Conservation (phyloP, 2,888 invertebrate species). For the Drosophila greeni region DNA sequence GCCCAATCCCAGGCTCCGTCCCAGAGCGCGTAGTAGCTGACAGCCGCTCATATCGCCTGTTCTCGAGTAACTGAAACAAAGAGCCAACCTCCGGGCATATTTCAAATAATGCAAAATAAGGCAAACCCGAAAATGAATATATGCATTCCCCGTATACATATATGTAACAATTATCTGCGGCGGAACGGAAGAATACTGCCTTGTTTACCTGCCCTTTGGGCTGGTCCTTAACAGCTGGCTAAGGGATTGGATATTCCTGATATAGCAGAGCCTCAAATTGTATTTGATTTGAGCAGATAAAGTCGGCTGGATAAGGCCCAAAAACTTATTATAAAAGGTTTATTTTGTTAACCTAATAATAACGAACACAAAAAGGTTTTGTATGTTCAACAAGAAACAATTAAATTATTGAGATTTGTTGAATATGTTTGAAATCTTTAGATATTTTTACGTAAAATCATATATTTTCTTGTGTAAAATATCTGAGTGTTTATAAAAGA, state of each 20-base stretch:
- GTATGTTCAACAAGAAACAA: no score
- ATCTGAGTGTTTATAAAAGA: no score
- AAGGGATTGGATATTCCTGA: not conserved
- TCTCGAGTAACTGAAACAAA: constrained; percentile 52
- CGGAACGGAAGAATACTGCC: constrained; percentile 19
- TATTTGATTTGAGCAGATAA: no score
- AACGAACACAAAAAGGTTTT: no score
- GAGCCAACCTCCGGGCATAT: constrained; percentile 11
- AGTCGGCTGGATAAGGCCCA: not conserved
- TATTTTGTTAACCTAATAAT: no score
- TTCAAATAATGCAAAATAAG: constrained; percentile 47
- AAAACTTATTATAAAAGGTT: no score
- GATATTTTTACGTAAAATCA: no score
- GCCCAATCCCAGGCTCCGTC: constrained; percentile 53
- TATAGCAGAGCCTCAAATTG: not conserved
- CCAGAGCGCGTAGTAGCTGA: constrained; percentile 52
- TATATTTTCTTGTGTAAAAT: no score
- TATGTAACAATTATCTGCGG: constrained; percentile 45
- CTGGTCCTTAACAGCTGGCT: constrained; percentile 36
- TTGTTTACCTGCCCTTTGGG: constrained; percentile 59
- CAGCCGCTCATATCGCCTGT: constrained; percentile 54
- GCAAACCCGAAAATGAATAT: constrained; percentile 54
- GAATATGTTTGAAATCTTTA: no score
- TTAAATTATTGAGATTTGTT: no score
- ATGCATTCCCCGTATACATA: constrained; percentile 18